Percentiles rank a stretch among this genome's conserved stretches.
Evolutionary conservation across 2,113 vertebrate species (phyloP).

Genomic region (Kobus ellipsiprymnus): DNA sequence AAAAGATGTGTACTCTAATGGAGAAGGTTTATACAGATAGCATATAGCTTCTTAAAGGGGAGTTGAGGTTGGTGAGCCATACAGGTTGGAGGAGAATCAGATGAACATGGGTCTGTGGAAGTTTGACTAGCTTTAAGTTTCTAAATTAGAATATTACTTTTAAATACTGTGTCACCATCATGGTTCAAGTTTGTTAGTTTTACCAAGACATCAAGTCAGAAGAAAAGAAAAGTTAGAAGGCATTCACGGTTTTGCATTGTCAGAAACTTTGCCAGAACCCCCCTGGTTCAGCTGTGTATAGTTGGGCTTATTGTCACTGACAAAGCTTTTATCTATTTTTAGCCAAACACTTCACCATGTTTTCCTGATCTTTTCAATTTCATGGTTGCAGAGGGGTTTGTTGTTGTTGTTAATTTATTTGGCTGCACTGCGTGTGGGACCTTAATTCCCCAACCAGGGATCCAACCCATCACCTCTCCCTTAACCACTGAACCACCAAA

Average conservation of each 20-base stretch:
- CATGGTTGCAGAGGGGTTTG: background rate
- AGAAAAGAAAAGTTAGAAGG: background rate
- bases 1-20: background rate
- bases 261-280: background rate
- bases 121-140: background rate
- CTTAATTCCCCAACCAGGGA: background rate
- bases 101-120: background rate
- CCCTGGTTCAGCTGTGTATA: background rate
- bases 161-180: background rate
- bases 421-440: background rate
- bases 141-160: background rate
- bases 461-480: background rate
- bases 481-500: background rate
- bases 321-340: background rate
- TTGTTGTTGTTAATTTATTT: background rate
- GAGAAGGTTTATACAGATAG: background rate
- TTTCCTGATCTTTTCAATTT: slow-evolving; percentile 7
- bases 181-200: background rate
- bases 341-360: background rate
- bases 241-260: background rate
- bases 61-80: background rate
- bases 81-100: background rate
- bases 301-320: background rate
- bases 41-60: background rate
- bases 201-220: background rate